Evolutionary conservation across 2,113 vertebrate species (phyloP).

Genomic region (Apistogramma diplotaenia): DNA sequence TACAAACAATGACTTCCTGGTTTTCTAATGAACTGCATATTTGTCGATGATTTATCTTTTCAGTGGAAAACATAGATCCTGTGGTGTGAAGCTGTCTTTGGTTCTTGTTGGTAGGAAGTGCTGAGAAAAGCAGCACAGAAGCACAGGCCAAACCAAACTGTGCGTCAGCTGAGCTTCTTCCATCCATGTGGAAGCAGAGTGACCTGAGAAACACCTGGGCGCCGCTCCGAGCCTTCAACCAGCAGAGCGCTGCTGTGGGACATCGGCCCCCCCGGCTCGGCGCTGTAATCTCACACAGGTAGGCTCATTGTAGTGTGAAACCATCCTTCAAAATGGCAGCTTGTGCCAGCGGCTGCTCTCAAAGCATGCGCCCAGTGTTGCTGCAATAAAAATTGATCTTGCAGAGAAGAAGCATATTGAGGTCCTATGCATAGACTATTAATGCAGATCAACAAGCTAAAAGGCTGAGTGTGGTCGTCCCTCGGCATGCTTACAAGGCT

Average conservation of each 20-base stretch:
- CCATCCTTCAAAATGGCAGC: slow-evolving; percentile 34
- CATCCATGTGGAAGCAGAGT: background rate
- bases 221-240: slow-evolving; percentile 30
- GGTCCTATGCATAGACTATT: slow-evolving; percentile 45
- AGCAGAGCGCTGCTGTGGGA: background rate
- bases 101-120: background rate
- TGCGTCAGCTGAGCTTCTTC: background rate
- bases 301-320: background rate
- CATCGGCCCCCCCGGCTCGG: background rate
- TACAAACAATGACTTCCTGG: background rate
- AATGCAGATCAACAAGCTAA: slow-evolving; percentile 59
- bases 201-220: slow-evolving; percentile 55
- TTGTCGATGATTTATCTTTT: background rate
- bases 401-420: slow-evolving; percentile 39
- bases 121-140: background rate
- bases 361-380: background rate
- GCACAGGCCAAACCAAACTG: background rate
- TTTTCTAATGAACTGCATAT: background rate
- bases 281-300: background rate
- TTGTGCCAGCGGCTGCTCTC: background rate
- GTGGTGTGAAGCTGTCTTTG: background rate
- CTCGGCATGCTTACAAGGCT: slow-evolving; percentile 13
- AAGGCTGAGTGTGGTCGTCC: slow-evolving; percentile 12
- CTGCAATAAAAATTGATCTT: slow-evolving; percentile 61
- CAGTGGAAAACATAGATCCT: background rate